phyloP scores from a whole-genome alignment of 2,888 invertebrate species.

The Nebria salina region DNA sequence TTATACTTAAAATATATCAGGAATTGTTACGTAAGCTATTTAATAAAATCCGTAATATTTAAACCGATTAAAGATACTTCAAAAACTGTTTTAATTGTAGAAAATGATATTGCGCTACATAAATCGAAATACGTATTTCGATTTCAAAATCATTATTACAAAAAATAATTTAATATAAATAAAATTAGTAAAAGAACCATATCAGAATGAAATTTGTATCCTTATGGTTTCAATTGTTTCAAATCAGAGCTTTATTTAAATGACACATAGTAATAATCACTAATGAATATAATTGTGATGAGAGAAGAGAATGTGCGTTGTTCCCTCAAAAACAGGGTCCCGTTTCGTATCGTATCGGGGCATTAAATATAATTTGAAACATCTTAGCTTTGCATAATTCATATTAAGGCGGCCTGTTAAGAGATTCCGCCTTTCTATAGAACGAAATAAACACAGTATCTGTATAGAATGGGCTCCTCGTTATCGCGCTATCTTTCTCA shows the following conservation, averaged over 20 bases:
- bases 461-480: not conserved
- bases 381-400: constrained; percentile 31
- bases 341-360: constrained; percentile 13
- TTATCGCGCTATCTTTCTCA: not conserved
- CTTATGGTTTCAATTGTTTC: not conserved
- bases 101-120: no score
- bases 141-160: no score
- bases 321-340: not conserved
- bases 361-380: constrained; percentile 36
- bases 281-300: not conserved
- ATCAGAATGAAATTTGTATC: no score
- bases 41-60: no score
- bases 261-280: not conserved
- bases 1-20: no score
- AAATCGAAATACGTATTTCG: no score
- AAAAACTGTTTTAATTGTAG: no score
- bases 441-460: not conserved
- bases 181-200: no score
- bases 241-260: not conserved
- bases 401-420: constrained; percentile 9
- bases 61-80: no score
- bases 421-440: constrained; percentile 1
- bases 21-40: no score
- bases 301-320: not conserved
- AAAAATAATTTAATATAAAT: no score